Base-by-base conservation (phyloP, 2,888 invertebrate species). In the Cerceris rybyensis region DNA sequence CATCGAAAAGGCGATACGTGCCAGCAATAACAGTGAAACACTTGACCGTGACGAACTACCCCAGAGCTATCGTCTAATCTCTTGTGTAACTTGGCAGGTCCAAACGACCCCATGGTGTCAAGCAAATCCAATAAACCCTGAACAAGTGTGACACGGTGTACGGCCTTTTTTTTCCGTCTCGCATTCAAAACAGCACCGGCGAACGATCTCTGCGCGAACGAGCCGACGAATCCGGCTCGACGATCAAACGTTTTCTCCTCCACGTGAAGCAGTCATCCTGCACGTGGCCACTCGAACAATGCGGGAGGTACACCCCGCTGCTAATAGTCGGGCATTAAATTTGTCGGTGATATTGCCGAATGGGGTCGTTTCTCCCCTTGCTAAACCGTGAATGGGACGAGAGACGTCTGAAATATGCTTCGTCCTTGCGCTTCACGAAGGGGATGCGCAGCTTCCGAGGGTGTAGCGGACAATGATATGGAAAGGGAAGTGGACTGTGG, bases 251-350 rank as follows among this genome's bases (percentile, higher is more conserved):
- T 65, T 65, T 28, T 75, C 66, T 71, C 61, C 73, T 14, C 49
- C 49, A 57, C 66, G 72, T 63, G 75, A 60, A 58, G 72, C 76
- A 82, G 81, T 83, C 80, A 80, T 76, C 41, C 75, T 86, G 88
- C 91, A 91, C 91, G 91, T 91, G 91, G 91, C 91, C 90, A 88
- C 88, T 90, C 80, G 82, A 84, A 90, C 89, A 89, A 87, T 88
- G 81, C 87, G 74, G 73, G 81, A 84, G 81, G 82, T 77, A 80
- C 77, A 83, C 82, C 84, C 89, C 88, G 90, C 88, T 89, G 88
- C 89, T 92, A 92, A 92, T 92, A 92, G 91, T 86, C 86, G 85
- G 81, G 88, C 90, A 92, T 92, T 91, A 90, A 92, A 91, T 91
- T 91, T 90, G 91, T 91, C 91, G 90, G 90, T 90, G 90, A 91